Evolutionary conservation across 2,113 vertebrate species (phyloP), one percentile per base, ranked within the genome.

Genomic region (Hystrix brachyura): DNA sequence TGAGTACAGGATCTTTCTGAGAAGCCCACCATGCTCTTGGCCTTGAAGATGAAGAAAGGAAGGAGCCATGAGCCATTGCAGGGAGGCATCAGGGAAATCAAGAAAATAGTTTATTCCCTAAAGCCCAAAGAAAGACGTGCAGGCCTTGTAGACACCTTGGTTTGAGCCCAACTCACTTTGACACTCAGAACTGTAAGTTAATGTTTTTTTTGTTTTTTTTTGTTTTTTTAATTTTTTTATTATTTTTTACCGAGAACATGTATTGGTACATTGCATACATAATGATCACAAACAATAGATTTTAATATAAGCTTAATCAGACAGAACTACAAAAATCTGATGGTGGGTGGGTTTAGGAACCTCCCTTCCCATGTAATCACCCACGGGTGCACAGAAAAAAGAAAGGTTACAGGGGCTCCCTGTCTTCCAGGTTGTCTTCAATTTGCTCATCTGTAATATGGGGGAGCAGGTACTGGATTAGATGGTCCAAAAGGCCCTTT

Each of bases 291-390:
- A n/a, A 87, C 84, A 84, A 53, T 43, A 62, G 48, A 38, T 86
- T 94, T 92, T 57, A 67, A 72, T 90, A 51, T 60, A 90, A 88
- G 62, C 18, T 69, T 76, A 93, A 90, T 65, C 13, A 65, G 69
- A 95, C n/a, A 96, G n/a, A 62, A 14, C 43, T 87, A 88, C 60
- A 69, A 80, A 91, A 88, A 81, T 64, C 53, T 60, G 27, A 46
- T 60, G 10, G 38, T 72, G 60, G 13, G 51, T 71, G 48, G 34
- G n/a, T 38, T 83, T 90, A 18, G 32, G 14, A 83, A 88, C 81
- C 81, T 85, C 38, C 94, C n/a, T 32, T 51, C 21, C 25, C 55
- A 25, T 92, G 71, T 91, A 46, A 74, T 48, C 21, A 64, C 2
- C 48, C 92, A 14, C 0, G 14, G 34, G 29, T 83, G 32, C 4